These are phyloP conservation scores for Pammene fasciana DNA, from an alignment of 2,888 invertebrate species.

Conservation along the genomic window DNA sequence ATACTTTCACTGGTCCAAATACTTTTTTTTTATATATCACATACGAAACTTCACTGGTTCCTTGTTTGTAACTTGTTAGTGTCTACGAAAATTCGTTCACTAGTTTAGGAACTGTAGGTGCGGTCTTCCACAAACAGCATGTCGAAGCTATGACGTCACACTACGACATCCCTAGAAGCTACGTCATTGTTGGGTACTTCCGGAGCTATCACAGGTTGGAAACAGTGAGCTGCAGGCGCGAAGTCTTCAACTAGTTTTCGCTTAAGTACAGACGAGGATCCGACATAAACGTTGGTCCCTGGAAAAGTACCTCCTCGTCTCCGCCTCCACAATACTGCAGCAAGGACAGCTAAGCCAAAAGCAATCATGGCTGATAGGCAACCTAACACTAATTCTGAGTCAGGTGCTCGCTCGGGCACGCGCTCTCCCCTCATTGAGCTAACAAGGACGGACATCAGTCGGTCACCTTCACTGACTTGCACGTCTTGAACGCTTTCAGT, in stretches of 20 bases:
- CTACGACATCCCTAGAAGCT: conserved; percentile 82
- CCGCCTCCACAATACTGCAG: conserved; percentile 82
- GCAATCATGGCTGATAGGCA: conserved; percentile 83
- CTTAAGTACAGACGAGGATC: conserved; percentile 84
- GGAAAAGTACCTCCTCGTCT: conserved; percentile 81
- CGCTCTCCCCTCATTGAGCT: conserved; percentile 85
- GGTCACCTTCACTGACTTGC: conserved; percentile 82
- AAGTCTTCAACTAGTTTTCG: conserved; percentile 85
- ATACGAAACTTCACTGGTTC: conserved; percentile 54
- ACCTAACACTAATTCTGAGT: conserved; percentile 84
- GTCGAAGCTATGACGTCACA: conserved; percentile 86
- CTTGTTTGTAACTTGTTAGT: conserved; percentile 52
- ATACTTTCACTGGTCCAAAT: conserved; percentile 54
- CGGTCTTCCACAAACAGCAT: conserved; percentile 83
- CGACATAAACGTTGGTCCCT: conserved; percentile 84
- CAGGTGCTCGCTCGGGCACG: conserved; percentile 77
- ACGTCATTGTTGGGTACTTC: conserved; percentile 73
- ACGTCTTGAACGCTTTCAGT: conserved; percentile 86
- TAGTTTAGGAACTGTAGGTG: conserved; percentile 82
- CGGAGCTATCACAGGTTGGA: conserved; percentile 84
- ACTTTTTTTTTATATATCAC: conserved; percentile 49
- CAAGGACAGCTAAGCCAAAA: conserved; percentile 78
- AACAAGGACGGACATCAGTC: conserved; percentile 84
- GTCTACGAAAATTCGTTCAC: conserved; percentile 60
- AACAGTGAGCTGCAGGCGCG: conserved; percentile 76